These are phyloP conservation scores for Fregata magnificens DNA, from an alignment of 2,113 vertebrate genomes.

Conservation along the genomic window DNA sequence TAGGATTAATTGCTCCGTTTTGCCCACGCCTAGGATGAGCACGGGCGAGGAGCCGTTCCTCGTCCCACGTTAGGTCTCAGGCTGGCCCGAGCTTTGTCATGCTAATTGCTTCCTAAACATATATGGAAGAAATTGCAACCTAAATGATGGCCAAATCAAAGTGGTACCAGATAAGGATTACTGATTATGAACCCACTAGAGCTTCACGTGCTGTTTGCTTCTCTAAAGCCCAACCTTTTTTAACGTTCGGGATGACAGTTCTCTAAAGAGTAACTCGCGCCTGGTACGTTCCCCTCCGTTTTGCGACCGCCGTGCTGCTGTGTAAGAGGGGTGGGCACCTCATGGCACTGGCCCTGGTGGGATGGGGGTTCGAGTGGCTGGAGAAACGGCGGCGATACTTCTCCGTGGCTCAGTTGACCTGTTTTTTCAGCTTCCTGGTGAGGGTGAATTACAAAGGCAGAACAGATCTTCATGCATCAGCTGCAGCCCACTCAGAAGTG, in stretches of 20 bases:
- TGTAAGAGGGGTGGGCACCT: not conserved
- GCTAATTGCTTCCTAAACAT: not conserved
- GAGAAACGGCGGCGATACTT: fast-evolving
- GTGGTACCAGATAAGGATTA: not conserved
- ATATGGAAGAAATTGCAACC: not conserved
- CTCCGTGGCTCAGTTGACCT: fast-evolving
- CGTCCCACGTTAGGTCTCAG: not conserved
- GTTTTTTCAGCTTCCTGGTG: not conserved
- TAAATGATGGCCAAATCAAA: not conserved
- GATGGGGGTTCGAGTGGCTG: not conserved
- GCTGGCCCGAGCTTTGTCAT: not conserved
- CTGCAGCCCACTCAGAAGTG: not conserved
- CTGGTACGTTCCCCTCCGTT: not conserved
- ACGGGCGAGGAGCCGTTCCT: not conserved
- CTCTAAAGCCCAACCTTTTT: not conserved
- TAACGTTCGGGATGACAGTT: fast-evolving
- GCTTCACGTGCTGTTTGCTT: no score
- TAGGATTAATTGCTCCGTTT: not conserved
- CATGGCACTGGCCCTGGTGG: not conserved
- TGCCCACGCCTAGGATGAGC: no score
- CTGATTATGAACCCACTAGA: not conserved
- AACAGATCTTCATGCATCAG: not conserved
- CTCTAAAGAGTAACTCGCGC: fast-evolving
- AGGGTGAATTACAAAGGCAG: not conserved
- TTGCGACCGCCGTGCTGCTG: fast-evolving